phyloP scores from a whole-genome alignment of 1,140 invertebrate genomes.

The Stegodyphus dumicola region DNA sequence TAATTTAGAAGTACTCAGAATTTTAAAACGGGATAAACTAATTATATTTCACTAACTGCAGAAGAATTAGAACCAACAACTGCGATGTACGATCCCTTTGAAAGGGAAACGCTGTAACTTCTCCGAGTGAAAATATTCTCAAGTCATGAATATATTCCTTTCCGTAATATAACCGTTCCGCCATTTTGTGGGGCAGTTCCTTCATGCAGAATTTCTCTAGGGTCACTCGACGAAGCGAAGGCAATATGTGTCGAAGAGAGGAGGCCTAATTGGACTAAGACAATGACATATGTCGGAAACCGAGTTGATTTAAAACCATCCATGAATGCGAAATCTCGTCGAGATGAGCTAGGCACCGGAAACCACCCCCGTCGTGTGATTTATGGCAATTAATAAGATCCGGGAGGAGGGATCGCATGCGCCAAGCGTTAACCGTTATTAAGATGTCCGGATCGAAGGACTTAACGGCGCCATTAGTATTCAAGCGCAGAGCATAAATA shows the following conservation, averaged over 20 bases:
- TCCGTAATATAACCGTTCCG: no score
- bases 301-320: constrained; percentile 8
- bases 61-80: no score
- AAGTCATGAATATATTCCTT: no score
- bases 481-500: constrained; percentile 22
- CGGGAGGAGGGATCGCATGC: not conserved
- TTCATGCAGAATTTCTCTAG: no score
- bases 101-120: no score
- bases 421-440: constrained; percentile 24
- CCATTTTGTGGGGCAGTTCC: no score
- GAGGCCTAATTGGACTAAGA: not conserved
- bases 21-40: no score
- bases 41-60: no score
- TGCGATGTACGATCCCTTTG: no score
- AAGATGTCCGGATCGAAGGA: constrained; percentile 41
- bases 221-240: no score
- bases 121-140: no score
- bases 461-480: constrained; percentile 56
- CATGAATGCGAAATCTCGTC: constrained; percentile 1
- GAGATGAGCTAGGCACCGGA: not conserved
- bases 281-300: not conserved
- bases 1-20: no score
- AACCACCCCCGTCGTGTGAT: constrained; percentile 13
- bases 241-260: not conserved
- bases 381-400: constrained; percentile 51